Base-by-base conservation (phyloP, 2,113 vertebrate species). In the Paedocypris sp. region DNA sequence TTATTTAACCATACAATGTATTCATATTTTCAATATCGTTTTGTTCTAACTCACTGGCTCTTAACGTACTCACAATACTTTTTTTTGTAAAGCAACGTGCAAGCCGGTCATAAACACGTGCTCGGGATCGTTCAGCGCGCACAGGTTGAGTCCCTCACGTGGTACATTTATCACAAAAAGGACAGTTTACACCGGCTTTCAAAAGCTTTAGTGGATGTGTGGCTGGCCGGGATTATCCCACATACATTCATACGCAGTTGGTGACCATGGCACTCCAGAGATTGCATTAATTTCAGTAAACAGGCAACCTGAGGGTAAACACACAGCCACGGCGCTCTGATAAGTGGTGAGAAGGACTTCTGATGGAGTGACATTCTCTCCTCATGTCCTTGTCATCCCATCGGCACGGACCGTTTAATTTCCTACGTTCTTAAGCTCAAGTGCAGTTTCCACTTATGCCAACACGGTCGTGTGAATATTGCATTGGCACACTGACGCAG, bases 161-260 rank as follows among this genome's bases (percentile, higher is more conserved):
- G 38, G 13, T 10, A 23, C 26, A 11, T 26, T 25, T 7, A 38
- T 39, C 25, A 49, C 13, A 80, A 83, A 84, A 83, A 78, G 79
- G 66, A 79, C 77, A 79, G 75, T 82, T 80, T 79, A 79, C 78
- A 76, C 67, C 67, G 18, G 81, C 76, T 82, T 83, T 84, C 78
- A 82, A 82, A 79, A 74, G 83, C 77, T 83, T 80, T 80, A 74
- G 72, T 70, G 66, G 68, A 70, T 18, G 63, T 15, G 35, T 57
- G 59, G 74, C 73, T 76, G 72, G 68, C 54, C 54, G 50, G 76
- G 80, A 83, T 84, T 80, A 84, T 77, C 65, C 63, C 39, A 43
- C 35, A 66, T 10, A 49, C 12, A 16, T 25, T 46, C 25, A 60
- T 2, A 48, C 15, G 19, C 36, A 41, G 53, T 43, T 18, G 48